Conservation (phyloP, 2,888 invertebrate genomes). For the Noctua janthina region DNA sequence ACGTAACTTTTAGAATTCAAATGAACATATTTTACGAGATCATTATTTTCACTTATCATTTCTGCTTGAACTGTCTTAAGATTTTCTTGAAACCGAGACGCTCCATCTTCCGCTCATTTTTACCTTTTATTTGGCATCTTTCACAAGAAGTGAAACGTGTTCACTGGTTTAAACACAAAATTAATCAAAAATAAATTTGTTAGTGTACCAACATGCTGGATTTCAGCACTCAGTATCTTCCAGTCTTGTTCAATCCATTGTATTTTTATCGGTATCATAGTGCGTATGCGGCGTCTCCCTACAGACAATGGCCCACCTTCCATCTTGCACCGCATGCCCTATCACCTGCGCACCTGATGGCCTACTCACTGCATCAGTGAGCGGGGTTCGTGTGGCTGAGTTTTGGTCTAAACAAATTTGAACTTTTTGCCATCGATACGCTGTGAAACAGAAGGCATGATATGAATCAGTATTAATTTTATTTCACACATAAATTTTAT, state of each 20-base stretch:
- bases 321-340: too few species aligned
- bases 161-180: neutral
- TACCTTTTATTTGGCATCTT: neutral
- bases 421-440: too few species aligned
- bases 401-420: too few species aligned
- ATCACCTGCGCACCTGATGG: too few species aligned
- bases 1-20: slow-evolving; percentile 21
- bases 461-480: too few species aligned
- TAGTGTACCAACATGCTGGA: neutral
- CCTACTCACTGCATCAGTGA: too few species aligned
- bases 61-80: neutral
- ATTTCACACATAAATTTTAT: too few species aligned
- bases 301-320: too few species aligned
- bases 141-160: neutral
- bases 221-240: neutral
- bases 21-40: slow-evolving; percentile 9
- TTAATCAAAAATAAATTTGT: neutral
- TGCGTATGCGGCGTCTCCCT: too few species aligned
- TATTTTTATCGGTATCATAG: neutral
- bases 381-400: too few species aligned
- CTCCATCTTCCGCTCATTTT: neutral
- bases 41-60: slow-evolving; percentile 19
- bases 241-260: neutral
- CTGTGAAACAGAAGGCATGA: fast-evolving
- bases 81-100: neutral